Base-by-base conservation (phyloP, 2,797 vertebrate genomes). In the Simalia tracyae region DNA sequence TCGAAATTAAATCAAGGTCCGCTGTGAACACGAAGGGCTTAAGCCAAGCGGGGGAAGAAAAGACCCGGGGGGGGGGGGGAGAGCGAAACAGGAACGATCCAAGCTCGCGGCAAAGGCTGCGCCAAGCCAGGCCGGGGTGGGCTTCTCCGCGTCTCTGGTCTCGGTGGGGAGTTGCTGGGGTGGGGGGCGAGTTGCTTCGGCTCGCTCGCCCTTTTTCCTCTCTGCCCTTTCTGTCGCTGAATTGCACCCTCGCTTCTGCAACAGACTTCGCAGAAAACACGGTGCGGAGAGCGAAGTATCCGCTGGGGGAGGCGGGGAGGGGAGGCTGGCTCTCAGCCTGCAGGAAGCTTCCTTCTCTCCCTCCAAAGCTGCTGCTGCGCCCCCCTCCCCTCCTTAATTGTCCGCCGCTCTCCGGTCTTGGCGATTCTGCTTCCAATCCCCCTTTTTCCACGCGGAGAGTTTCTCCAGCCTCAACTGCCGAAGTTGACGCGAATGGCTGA, bases 1-100 rank as follows among this genome's bases (percentile, higher is more conserved):
- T 90, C 61, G 89, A 92, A 84, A 93, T 92, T 88, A 92, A 93
- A 92, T 92, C 91, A 92, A 92, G 93, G 93, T 90, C 91, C 91
- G 91, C 93, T 90, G 91, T 93, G 93, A 93, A 92, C 93, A 92
- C 93, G 93, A 91, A 92, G 91, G 31, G 68, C 88, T 63, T 72
- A 90, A 91, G 93, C 90, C 60, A 46, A 84, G 61, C 22, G 56
- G 8, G 0, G 61, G 3, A 2, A 0, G 1, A 0, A 46, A 11
- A 31, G 14, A 6, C 85, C n/a, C 56, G 54, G 17, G 17, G 46
- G 15, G 17, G 17, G 46, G 15, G 0, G 12, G 14, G 6, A 36
- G 15, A 66, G 60, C 12, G 56, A 15, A 28, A 14, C 31, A 59
- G 2, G 24, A 10, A 54, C 3, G 31, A 1, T 17, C 28, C 15